Evolutionary conservation across 37 sponge, comb jelly and placozoan species (phyloP).

Genomic region (Bolinopsis microptera): DNA sequence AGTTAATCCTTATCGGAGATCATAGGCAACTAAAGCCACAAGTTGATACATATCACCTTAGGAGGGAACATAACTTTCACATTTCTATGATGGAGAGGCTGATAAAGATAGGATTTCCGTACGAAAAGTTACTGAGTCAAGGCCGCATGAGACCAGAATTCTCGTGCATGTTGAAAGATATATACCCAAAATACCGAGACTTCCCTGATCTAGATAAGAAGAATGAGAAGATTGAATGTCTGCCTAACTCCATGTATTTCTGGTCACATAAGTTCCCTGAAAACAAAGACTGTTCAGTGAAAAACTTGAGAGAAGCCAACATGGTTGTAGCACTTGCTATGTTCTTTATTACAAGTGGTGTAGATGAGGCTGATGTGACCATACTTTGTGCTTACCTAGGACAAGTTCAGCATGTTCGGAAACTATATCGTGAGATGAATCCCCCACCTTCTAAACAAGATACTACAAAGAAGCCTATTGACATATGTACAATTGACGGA

Average conservation of each 20-base stretch:
- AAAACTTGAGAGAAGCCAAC: constrained; percentile 79
- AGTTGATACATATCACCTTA: constrained; percentile 74
- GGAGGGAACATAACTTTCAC: constrained; percentile 71
- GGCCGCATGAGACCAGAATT: constrained; percentile 93
- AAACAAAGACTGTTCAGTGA: not conserved
- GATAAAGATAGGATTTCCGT: constrained; percentile 61
- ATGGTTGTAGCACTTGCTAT: constrained; percentile 72
- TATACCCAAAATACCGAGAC: constrained; percentile 70
- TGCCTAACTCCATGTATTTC: constrained; percentile 76
- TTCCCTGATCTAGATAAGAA: not conserved
- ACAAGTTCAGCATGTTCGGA: constrained; percentile 60
- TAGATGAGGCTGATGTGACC: constrained; percentile 74
- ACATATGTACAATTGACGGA: constrained; percentile 85
- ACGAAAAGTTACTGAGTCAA: constrained; percentile 72
- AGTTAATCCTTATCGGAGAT: constrained; percentile 94
- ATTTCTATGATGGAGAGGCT: constrained; percentile 92
- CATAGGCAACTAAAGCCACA: constrained; percentile 91
- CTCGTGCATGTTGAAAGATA: constrained; percentile 71
- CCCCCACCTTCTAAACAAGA: not conserved
- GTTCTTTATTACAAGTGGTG: constrained; percentile 80
- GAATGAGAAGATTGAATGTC: constrained; percentile 10
- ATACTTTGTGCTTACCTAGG: constrained; percentile 88
- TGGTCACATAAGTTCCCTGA: constrained; percentile 71
- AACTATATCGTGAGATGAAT: not conserved
- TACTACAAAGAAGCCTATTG: constrained; percentile 24